These are phyloP conservation scores for Myotis findleyi DNA, from an alignment of 2,797 vertebrate genomes.

Conservation along the genomic window DNA sequence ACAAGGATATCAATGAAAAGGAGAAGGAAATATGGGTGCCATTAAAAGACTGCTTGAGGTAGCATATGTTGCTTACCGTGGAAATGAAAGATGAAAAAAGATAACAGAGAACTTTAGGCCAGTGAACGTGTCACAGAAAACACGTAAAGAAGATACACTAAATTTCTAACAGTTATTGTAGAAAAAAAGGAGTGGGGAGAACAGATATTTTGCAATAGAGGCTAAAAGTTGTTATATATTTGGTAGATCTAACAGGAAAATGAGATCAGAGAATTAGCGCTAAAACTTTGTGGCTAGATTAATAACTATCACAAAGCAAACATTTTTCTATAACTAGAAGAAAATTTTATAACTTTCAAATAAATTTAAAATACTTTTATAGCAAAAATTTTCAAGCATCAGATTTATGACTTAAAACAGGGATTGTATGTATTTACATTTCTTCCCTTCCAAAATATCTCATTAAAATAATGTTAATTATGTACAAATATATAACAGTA, in stretches of 20 bases:
- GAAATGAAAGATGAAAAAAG: constrained; percentile 64
- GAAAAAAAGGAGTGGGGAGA: not conserved
- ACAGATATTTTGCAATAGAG: not conserved
- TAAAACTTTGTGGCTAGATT: not conserved
- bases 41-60: constrained; percentile 53
- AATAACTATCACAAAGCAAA: not conserved
- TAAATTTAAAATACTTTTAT: constrained; percentile 11
- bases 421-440: not conserved
- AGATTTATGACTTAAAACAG: not conserved
- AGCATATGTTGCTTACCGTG: constrained; percentile 4
- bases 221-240: not conserved
- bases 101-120: not conserved
- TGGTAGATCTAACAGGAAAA: not conserved
- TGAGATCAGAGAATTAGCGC: not conserved
- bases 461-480: not conserved
- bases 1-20: constrained; percentile 61
- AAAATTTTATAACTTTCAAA: not conserved
- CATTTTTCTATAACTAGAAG: not conserved
- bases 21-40: not conserved
- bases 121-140: constrained; percentile 26
- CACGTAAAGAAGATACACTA: not conserved
- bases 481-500: not conserved
- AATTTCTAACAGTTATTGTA: constrained; percentile 21
- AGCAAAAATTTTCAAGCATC: not conserved
- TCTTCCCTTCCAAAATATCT: not conserved